Evolutionary conservation across 2,113 vertebrate species (phyloP), one percentile per base, ranked within the genome.

Genomic region (Chaenogobius annularis): DNA sequence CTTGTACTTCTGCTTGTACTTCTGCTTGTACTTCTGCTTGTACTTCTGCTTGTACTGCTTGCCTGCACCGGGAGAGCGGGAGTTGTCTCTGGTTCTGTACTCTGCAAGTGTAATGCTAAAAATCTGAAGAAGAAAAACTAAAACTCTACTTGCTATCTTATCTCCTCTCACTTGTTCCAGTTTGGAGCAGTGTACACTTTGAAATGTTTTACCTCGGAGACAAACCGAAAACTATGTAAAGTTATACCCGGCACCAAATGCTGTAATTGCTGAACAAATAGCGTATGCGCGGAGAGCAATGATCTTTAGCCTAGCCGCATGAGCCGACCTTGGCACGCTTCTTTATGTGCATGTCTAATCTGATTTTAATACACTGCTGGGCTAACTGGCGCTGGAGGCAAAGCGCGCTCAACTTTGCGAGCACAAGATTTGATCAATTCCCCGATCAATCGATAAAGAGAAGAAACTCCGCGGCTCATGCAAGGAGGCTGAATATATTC

Each of bases 381-480:
- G 81, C 87, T 88, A 86, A 84, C 79, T 77, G 83, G 77, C 62
- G 77, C 85, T 81, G 63, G 69, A 78, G 76, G 83, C 80, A 64
- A 46, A 75, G 72, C 11, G 46, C 76, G 69, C 69, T 81, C 72
- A 69, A 67, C 74, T 77, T 74, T 56, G 66, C 7, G 58, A 80
- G 79, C 75, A 80, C 85, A 70, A 58, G 76, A 84, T 85, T 70
- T 55, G 85, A 90, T 89, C 83, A 87, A 88, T 88, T 79, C 81
- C 62, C 69, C 37, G 19, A 87, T 87, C 76, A 73, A 70, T 82
- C 78, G 76, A 85, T 76, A 75, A 58, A 55, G 10, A 55, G 71
- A 47, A 79, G 80, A 83, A 80, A 69, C 74, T 68, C 63, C 61
- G 26, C 73, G 0, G 69, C 37, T 8, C 78, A 46, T 62, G 40